These are phyloP conservation scores for Drosophila nannoptera DNA, from an alignment of 1,140 invertebrate genomes.

Conservation along the genomic window DNA sequence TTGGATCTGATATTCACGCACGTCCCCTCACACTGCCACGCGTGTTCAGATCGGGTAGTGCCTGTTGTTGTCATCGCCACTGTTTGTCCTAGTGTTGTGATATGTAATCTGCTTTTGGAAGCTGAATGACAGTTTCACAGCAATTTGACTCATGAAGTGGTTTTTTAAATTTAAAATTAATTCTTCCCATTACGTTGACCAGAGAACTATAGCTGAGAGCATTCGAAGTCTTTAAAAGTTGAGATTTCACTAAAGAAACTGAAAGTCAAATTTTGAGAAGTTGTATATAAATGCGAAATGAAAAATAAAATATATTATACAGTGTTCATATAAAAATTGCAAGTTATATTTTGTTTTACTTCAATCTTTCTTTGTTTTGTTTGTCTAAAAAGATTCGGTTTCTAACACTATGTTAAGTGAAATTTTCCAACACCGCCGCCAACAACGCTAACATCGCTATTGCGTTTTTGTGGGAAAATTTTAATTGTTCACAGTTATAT, in stretches of 20 bases:
- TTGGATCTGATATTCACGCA: constrained; percentile 53
- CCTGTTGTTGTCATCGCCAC: constrained; percentile 45
- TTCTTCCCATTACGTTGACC: not conserved
- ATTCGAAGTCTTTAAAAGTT: not conserved
- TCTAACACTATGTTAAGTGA: constrained; percentile 28
- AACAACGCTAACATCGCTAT: constrained; percentile 65
- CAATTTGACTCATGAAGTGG: not conserved
- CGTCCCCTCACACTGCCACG: constrained; percentile 63
- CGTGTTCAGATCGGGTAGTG: constrained; percentile 46
- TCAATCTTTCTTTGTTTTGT: constrained; percentile 7
- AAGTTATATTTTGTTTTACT: not conserved
- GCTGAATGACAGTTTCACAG: not conserved
- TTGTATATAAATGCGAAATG: not conserved
- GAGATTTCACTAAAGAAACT: not conserved
- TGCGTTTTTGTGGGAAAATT: constrained; percentile 48
- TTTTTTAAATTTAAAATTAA: not conserved
- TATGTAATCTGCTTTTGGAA: constrained; percentile 19
- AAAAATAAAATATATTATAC: not conserved
- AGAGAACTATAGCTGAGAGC: not conserved
- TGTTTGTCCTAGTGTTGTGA: constrained; percentile 42
- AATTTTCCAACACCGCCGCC: constrained; percentile 46
- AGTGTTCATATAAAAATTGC: not conserved
- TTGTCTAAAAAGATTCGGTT: not conserved
- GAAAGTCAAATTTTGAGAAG: not conserved
- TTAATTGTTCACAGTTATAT: constrained; percentile 27